Evolutionary conservation across 1,140 invertebrate genomes (phyloP), one percentile per base, ranked within the genome.

Genomic region (Drosophila nigrodunni): DNA sequence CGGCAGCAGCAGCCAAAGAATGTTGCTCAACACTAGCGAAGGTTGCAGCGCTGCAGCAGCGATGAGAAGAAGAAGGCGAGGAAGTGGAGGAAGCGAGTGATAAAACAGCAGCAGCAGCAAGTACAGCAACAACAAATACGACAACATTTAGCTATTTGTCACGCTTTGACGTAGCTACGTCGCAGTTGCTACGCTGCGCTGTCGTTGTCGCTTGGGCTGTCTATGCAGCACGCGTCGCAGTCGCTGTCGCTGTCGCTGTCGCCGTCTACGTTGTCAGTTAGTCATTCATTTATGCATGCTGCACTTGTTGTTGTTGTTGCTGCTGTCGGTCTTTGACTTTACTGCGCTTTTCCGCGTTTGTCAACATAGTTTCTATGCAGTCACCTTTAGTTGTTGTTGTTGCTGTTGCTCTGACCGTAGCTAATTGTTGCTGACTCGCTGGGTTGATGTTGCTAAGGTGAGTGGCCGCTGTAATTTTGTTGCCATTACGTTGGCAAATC

Each of bases 281-380:
- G 68, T 80, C 81, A 77, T 30, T 60, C 66, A 57, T 44, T 41
- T 25, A 39, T 39, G 74, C 30, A 41, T 54, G 50, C 34, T 37
- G 67, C 18, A 50, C 54, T 52, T 60, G 55, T 8, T 52, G 49
- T 34, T 69, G 64, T 21, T 82, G 78, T 82, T 87, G 25, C 25
- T 30, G 47, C 44, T 60, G 69, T 49, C 81, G 81, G 81, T 82
- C 82, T 87, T 87, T 85, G 82, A 83, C 81, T 83, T 65, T 52
- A 47, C 50, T 57, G 66, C 49, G 67, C 66, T 74, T 64, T 80
- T 72, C 78, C 78, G 71, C 80, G 59, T 82, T 78, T 74, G 64
- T 59, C 68, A 68, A 75, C 73, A 77, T 75, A 71, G 50, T 77
- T 57, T 61, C 52, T 76, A 61, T 75, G 72, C 72, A 52, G 9